A percentile compares a stretch with the other conserved stretches of the same genome.
These are phyloP conservation scores for Cryptotis parvus DNA, from an alignment of 2,113 vertebrate genomes.

Conservation along the genomic window DNA sequence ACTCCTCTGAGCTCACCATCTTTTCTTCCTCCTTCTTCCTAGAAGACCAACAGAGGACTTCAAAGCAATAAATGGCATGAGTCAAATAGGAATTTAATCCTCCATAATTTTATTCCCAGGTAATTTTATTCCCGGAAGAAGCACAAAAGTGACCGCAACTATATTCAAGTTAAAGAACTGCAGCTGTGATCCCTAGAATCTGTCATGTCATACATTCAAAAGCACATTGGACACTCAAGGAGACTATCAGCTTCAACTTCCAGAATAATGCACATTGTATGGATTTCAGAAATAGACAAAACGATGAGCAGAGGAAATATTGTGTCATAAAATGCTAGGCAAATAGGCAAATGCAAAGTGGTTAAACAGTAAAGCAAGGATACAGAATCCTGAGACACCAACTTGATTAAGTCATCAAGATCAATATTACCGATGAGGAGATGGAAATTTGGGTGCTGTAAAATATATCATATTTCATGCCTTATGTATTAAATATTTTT, in stretches of 20 bases:
- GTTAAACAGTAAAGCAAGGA: too few relatives aligned
- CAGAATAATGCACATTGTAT: neutral
- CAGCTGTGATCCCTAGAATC: neutral
- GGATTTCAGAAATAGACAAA: neutral
- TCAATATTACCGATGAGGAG: neutral
- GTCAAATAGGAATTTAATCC: neutral
- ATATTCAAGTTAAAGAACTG: conserved; percentile 36
- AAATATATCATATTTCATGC: neutral
- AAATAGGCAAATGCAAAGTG: too few relatives aligned
- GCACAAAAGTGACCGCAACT: neutral
- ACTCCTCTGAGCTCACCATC: conserved; percentile 12
- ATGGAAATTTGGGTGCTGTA: neutral
- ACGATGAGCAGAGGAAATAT: neutral
- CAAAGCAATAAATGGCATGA: conserved; percentile 15
- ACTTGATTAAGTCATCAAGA: neutral
- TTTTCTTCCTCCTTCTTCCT: conserved; percentile 19
- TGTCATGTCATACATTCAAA: neutral
- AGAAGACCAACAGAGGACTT: conserved; percentile 46
- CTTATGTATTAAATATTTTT: neutral
- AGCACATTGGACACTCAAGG: neutral
- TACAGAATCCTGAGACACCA: neutral
- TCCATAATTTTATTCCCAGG: conserved; percentile 30
- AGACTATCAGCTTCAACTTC: neutral
- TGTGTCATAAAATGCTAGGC: neutral
- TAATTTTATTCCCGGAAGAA: conserved; percentile 41